Evolutionary conservation across 2,113 vertebrate genomes (phyloP), one percentile per base, ranked within the genome.

Genomic region (Mixornis gularis): DNA sequence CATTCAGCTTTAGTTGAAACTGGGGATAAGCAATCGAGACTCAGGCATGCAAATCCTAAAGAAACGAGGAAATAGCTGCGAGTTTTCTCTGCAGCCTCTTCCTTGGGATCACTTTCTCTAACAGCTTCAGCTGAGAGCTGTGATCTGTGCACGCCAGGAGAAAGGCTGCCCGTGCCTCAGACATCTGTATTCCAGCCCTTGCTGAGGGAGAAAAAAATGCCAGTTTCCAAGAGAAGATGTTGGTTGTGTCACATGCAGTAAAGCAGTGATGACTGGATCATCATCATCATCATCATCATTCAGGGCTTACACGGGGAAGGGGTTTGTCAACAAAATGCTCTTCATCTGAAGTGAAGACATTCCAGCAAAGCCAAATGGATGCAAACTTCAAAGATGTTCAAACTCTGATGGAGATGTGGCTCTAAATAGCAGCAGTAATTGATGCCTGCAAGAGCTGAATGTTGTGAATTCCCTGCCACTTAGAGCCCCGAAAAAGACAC

Each of bases 361-460:
- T 78, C 69, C 81, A 63, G 55, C 83, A 84, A 88, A 90, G 65
- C 68, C 86, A 77, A 49, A 0, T 29, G 53, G 55, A 32, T 79
- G 40, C 49, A 93, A 64, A 84, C 87, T 89, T 93, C 83, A 86
- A 74, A 95, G 84, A 17, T 3, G 11, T 60, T 89, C 65, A 70
- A 71, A 86, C 65, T 51, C 36, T 40, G 60, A 63, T 55, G 52
- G 60, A 95, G 77, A 72, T 56, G 78, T 79, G 84, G 59, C 65
- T 89, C 72, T 71, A 64, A 71, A 74, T 36, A 71, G 40, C 80
- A 64, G 48, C 68, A 79, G 84, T 87, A 87, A 94, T 90, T 94
- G 89, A 93, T 81, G 87, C 66, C 56, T 81, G 36, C 59, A 73
- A 17, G 46, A 62, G 69, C 89, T 64, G 64, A 91, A 68, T 68